These are phyloP conservation scores for Manis javanica DNA, from an alignment of 2,797 vertebrate genomes.

Conservation along the genomic window DNA sequence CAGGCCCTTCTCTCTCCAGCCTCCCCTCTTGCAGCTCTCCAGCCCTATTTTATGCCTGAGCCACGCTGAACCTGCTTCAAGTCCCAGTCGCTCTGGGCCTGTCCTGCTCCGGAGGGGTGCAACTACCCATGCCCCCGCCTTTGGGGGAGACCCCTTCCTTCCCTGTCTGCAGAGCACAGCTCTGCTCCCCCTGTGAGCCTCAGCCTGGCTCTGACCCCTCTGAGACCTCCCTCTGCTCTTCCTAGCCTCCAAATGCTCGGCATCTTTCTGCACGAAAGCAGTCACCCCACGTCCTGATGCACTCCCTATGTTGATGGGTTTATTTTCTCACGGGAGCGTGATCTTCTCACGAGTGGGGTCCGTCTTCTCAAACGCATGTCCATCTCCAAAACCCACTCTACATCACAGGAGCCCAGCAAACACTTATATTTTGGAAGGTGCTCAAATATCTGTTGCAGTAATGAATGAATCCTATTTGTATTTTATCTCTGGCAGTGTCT, in stretches of 20 bases:
- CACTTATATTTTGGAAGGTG: slow-evolving; percentile 14
- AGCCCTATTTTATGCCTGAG: neutral
- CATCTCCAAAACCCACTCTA: neutral
- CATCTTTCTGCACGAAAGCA: neutral
- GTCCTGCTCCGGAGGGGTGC: neutral
- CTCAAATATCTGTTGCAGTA: neutral
- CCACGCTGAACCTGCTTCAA: neutral
- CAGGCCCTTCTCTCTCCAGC: neutral
- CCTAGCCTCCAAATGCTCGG: neutral
- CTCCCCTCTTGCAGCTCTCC: neutral
- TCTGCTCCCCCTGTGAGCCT: neutral
- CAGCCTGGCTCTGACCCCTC: neutral
- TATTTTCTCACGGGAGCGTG: neutral
- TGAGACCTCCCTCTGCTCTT: neutral
- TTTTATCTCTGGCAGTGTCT: slow-evolving; percentile 70
- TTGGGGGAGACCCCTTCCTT: neutral
- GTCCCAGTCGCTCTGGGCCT: neutral
- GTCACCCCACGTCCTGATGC: neutral
- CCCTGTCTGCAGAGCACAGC: neutral
- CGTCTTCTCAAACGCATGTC: neutral
- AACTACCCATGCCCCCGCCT: neutral
- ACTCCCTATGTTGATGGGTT: neutral
- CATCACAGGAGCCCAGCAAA: neutral
- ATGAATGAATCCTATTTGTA: slow-evolving; percentile 48
- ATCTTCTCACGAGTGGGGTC: neutral